Conservation (phyloP, 2,888 invertebrate genomes). For the Rhagonycha fulva region DNA sequence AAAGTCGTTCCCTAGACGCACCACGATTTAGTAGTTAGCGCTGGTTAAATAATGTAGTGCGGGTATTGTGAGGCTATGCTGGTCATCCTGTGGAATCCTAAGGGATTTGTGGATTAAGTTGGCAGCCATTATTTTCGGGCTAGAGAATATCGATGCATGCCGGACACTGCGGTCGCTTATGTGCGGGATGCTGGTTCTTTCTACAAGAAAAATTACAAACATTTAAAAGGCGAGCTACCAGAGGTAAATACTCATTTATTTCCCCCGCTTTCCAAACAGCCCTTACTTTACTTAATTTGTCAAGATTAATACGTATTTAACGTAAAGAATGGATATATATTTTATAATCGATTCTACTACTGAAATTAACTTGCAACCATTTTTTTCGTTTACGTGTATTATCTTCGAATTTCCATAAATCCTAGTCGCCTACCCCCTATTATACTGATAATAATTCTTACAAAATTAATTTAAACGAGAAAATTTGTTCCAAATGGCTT, state of each 20-base stretch:
- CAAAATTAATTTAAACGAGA: not conserved
- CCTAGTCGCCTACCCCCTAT: not conserved
- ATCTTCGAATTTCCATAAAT: not conserved
- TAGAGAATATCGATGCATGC: conserved; percentile 46
- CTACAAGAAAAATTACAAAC: conserved; percentile 28
- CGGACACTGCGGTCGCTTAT: conserved; percentile 41
- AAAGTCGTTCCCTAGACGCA: conserved; percentile 41
- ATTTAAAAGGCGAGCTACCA: conserved; percentile 23
- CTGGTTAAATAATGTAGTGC: conserved; percentile 55
- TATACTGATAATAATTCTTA: not conserved
- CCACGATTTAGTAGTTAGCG: conserved; percentile 54
- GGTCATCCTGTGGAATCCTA: conserved; percentile 50
- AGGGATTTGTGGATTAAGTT: conserved; percentile 54
- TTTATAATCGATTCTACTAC: not conserved
- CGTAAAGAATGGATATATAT: not conserved
- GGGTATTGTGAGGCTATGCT: conserved; percentile 50
- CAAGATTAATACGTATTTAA: not conserved
- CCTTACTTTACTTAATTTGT: not conserved
- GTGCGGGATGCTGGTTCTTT: conserved; percentile 27
- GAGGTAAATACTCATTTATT: conserved; percentile 29
- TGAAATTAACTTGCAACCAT: not conserved
- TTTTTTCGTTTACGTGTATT: too few relatives aligned
- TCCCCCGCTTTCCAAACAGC: not conserved
- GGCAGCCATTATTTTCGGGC: conserved; percentile 51
- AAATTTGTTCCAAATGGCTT: not conserved